Conservation (phyloP, 2,888 invertebrate genomes). For the Latrodectus elegans region DNA sequence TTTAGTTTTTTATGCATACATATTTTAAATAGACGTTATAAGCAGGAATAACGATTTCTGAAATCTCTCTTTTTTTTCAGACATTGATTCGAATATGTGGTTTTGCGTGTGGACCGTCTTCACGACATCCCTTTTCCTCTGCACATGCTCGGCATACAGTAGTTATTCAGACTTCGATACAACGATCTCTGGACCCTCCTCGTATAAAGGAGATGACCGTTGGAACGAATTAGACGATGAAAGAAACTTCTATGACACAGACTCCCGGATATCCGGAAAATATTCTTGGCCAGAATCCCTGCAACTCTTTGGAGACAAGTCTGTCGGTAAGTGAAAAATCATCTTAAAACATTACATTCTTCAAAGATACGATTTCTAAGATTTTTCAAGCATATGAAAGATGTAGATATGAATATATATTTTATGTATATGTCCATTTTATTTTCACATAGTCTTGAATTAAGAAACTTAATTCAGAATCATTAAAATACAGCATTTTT, state of each 20-base stretch:
- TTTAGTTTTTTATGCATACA: too few relatives aligned
- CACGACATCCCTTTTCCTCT: constrained; percentile 17
- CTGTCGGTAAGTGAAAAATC: constrained; percentile 4
- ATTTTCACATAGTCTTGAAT: too few relatives aligned
- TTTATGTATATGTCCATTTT: too few relatives aligned
- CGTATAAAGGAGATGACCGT: not conserved
- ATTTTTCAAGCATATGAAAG: too few relatives aligned
- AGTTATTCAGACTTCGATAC: constrained; percentile 33
- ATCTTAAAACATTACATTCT: too few relatives aligned
- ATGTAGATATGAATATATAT: too few relatives aligned
- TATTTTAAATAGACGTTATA: too few relatives aligned
- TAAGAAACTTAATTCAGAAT: too few relatives aligned
- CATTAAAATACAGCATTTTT: too few relatives aligned
- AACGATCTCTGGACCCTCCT: not conserved
- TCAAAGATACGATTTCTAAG: too few relatives aligned
- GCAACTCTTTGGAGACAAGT: constrained; percentile 35
- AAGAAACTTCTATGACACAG: constrained; percentile 10
- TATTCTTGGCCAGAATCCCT: constrained; percentile 15
- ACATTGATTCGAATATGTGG: constrained; percentile 27
- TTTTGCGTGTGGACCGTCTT: constrained; percentile 29
- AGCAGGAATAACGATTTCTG: too few relatives aligned
- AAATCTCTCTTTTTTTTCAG: too few relatives aligned
- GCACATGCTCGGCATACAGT: constrained; percentile 23
- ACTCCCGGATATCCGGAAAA: not conserved
- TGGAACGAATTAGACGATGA: constrained; percentile 28